Percentiles rank a stretch among this genome's conserved stretches.
These are phyloP conservation scores for Plagiodera versicolora DNA, from an alignment of 2,888 invertebrate species.

Conservation along the genomic window DNA sequence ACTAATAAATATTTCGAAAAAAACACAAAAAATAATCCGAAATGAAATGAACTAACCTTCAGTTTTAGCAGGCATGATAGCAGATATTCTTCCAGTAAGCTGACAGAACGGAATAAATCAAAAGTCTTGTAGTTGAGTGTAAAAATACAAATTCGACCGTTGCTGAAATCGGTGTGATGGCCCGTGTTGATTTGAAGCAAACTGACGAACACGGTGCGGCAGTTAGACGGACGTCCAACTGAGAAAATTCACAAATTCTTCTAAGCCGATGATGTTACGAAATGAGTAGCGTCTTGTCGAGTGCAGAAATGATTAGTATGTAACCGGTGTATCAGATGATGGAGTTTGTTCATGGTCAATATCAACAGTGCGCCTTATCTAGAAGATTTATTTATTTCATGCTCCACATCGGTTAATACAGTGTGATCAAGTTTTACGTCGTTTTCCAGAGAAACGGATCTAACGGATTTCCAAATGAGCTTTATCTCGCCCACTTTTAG, in stretches of 20 bases:
- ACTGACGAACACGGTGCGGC: background rate
- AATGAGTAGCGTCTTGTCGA: background rate
- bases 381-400: background rate
- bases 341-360: background rate
- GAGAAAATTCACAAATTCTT: background rate
- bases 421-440: too few species aligned
- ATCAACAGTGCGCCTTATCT: conserved; percentile 1
- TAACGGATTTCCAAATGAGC: too few species aligned
- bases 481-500: too few species aligned
- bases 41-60: too few species aligned
- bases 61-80: too few species aligned
- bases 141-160: too few species aligned
- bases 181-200: background rate
- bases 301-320: background rate
- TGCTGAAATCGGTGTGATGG: background rate
- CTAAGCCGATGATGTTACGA: background rate
- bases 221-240: background rate
- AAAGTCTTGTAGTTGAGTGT: too few species aligned
- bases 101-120: too few species aligned
- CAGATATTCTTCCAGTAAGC: too few species aligned
- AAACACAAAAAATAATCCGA: too few species aligned
- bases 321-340: background rate
- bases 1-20: too few species aligned
- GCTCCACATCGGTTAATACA: background rate
- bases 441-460: too few species aligned